These are phyloP conservation scores for Takifugu ocellatus DNA, from an alignment of 2,797 vertebrate genomes.

Conservation along the genomic window DNA sequence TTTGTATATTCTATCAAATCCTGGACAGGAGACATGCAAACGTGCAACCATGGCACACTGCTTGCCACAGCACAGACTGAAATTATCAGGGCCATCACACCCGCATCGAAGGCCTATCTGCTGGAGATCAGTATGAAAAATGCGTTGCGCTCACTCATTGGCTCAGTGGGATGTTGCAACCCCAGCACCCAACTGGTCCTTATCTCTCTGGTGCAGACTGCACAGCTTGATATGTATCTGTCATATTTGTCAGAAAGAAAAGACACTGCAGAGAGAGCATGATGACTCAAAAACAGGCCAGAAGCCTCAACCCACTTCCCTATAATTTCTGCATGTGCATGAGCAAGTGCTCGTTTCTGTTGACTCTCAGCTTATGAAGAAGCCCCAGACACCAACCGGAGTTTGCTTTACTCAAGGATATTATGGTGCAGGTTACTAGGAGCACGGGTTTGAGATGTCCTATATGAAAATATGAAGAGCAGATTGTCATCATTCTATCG, in stretches of 20 bases:
- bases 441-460: conserved; percentile 1
- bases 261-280: conserved; percentile 69
- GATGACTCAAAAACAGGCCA: conserved; percentile 68
- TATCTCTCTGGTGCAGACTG: conserved; percentile 80
- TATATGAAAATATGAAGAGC: conserved; percentile 32
- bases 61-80: conserved; percentile 56
- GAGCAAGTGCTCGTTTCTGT: conserved; percentile 46
- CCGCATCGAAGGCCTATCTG: conserved; percentile 68
- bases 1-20: conserved; percentile 33
- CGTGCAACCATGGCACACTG: conserved; percentile 34
- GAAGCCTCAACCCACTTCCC: conserved; percentile 63
- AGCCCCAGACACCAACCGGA: neutral
- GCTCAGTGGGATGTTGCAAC: conserved; percentile 81
- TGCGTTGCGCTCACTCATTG: conserved; percentile 75
- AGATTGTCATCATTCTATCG: conserved; percentile 71
- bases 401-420: conserved; percentile 8
- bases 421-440: neutral
- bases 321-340: conserved; percentile 59
- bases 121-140: conserved; percentile 72
- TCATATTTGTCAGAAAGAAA: conserved; percentile 81
- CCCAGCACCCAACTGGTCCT: conserved; percentile 76
- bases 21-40: conserved; percentile 24
- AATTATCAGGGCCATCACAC: conserved; percentile 68
- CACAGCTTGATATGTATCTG: conserved; percentile 81
- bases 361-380: conserved; percentile 20